Evolutionary conservation across 2,888 invertebrate species (phyloP).

Genomic region (Philopedon plagiatum): DNA sequence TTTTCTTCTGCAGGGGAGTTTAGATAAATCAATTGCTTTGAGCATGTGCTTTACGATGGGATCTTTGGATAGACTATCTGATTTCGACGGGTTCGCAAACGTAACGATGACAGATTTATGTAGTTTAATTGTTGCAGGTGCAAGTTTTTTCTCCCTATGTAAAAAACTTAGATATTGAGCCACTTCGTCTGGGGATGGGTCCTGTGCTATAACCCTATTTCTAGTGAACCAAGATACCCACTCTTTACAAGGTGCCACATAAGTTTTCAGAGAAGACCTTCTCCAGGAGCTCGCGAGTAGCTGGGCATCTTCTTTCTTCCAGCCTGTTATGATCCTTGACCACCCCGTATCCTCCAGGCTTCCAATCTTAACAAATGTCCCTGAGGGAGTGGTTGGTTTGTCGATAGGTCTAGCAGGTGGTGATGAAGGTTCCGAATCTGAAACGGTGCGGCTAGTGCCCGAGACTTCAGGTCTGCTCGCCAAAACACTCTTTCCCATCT

Average conservation of each 20-base stretch:
- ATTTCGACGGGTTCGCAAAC: conserved; percentile 25
- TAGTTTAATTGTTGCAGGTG: conserved; percentile 30
- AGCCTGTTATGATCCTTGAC: conserved; percentile 6
- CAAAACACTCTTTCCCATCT: conserved; percentile 57
- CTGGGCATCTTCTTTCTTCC: conserved; percentile 17
- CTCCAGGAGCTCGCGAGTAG: conserved; percentile 35
- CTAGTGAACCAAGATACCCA: conserved; percentile 7
- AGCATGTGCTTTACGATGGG: conserved; percentile 44
- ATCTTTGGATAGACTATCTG: conserved; percentile 24
- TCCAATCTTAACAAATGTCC: conserved; percentile 40
- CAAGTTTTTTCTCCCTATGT: conserved; percentile 19
- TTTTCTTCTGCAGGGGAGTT: conserved; percentile 21
- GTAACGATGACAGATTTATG: conserved; percentile 40
- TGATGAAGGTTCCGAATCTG: conserved; percentile 24
- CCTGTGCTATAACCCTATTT: background rate
- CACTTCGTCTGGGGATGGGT: background rate
- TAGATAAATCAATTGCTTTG: conserved; percentile 45
- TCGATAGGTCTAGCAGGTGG: conserved; percentile 19
- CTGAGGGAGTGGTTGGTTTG: conserved; percentile 4
- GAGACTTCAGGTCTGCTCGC: conserved; percentile 56
- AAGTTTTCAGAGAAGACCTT: conserved; percentile 33
- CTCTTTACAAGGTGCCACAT: conserved; percentile 29
- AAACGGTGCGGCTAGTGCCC: conserved; percentile 56
- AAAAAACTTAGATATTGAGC: conserved; percentile 29
- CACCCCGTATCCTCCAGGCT: conserved; percentile 51